A percentile compares a stretch with the other conserved stretches of the same genome.
Evolutionary conservation across 2,113 vertebrate species (phyloP).

Genomic region (Motacilla tschutschensis): DNA sequence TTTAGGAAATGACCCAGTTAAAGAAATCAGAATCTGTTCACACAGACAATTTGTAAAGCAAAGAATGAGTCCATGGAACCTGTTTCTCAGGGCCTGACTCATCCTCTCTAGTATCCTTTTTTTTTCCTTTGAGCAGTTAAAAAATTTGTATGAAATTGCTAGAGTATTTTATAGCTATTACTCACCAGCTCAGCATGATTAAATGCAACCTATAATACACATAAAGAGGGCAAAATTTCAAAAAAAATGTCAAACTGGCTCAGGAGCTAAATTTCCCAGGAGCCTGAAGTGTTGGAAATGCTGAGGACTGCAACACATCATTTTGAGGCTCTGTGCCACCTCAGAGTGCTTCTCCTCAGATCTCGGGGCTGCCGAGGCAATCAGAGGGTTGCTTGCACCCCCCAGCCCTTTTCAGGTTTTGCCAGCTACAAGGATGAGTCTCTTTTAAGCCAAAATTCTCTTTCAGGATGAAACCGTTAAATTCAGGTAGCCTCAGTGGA

Average conservation of each 20-base stretch:
- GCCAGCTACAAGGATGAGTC: neutral
- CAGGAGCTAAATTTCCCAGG: constrained; percentile 16
- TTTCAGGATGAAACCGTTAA: neutral
- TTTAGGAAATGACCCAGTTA: constrained; percentile 17
- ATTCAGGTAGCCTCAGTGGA: neutral
- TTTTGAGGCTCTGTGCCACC: neutral
- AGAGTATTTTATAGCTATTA: neutral
- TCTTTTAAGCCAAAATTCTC: neutral
- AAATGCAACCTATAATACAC: neutral
- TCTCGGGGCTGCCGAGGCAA: neutral
- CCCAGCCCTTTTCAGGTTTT: neutral
- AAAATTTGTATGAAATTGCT: neutral
- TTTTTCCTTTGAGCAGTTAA: neutral
- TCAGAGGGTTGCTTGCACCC: neutral
- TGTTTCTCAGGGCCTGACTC: constrained; percentile 2
- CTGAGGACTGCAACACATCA: neutral
- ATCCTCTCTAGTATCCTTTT: neutral
- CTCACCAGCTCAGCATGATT: constrained; percentile 14
- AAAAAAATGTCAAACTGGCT: neutral
- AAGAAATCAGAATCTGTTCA: neutral
- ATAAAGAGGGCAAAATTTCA: neutral
- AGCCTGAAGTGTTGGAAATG: neutral
- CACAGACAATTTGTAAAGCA: neutral
- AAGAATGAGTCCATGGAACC: neutral
- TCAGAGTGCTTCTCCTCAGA: neutral